phyloP scores from a whole-genome alignment of 2,797 vertebrate genomes.

The Mionectes olivaceus region DNA sequence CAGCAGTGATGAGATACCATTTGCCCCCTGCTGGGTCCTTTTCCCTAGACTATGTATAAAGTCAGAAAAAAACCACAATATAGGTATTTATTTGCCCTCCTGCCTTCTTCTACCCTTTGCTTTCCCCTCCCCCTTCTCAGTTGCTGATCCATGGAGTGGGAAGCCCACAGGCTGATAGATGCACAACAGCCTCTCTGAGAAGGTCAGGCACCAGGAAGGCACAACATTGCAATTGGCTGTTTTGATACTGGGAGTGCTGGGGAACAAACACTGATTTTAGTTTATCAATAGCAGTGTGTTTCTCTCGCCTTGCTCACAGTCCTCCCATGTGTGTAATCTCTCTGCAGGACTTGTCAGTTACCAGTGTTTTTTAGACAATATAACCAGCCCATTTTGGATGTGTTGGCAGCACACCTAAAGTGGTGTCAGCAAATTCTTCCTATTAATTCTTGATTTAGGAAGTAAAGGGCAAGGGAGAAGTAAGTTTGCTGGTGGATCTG shows the following conservation, averaged over 20 bases:
- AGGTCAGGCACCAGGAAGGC: constrained; percentile 12
- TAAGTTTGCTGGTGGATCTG: background rate
- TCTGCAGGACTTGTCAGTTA: background rate
- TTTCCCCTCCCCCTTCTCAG: background rate
- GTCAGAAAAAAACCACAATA: background rate
- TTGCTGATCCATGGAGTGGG: background rate
- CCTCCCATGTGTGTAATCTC: background rate
- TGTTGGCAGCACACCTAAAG: background rate
- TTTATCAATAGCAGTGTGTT: background rate
- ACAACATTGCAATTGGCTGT: background rate
- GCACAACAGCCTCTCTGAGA: background rate
- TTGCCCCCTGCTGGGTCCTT: background rate
- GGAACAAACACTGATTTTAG: constrained; percentile 15
- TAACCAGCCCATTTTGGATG: background rate
- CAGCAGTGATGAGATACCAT: background rate
- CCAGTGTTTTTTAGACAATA: background rate
- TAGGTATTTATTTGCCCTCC: background rate
- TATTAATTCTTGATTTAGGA: background rate
- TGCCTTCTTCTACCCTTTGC: background rate
- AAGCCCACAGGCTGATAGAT: background rate
- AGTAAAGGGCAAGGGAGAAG: background rate
- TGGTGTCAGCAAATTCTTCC: background rate
- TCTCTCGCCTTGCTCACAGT: background rate
- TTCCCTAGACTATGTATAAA: background rate
- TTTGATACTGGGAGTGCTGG: background rate